Conservation (phyloP, 2,797 vertebrate genomes). For the Ibycter americanus region DNA sequence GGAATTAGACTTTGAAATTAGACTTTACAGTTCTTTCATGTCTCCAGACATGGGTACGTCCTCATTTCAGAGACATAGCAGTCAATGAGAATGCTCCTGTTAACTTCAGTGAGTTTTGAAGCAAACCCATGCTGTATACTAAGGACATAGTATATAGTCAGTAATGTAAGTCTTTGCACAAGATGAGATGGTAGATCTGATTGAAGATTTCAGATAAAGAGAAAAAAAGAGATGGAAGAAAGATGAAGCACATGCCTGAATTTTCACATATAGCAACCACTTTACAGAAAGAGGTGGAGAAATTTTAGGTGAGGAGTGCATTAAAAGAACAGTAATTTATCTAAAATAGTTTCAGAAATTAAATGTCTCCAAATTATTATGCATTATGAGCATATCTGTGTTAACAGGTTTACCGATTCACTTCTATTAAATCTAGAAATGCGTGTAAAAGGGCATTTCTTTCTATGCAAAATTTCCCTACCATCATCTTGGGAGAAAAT, state of each 20-base stretch:
- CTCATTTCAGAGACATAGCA: neutral
- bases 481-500: neutral
- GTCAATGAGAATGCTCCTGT: neutral
- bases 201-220: neutral
- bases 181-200: neutral
- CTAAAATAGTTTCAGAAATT: neutral
- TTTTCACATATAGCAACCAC: fast-evolving
- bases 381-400: neutral
- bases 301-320: neutral
- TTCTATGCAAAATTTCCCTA: neutral
- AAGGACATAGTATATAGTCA: neutral
- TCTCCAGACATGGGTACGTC: neutral
- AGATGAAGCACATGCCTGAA: neutral
- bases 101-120: neutral
- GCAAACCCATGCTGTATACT: neutral
- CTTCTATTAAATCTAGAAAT: neutral
- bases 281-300: neutral
- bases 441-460: neutral
- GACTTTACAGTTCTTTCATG: neutral
- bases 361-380: neutral
- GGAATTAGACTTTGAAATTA: neutral
- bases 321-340: neutral
- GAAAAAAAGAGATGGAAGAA: neutral
- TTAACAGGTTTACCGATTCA: neutral
- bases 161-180: neutral